Base-by-base conservation (phyloP, 2,797 vertebrate genomes). In the Danio kyathit region DNA sequence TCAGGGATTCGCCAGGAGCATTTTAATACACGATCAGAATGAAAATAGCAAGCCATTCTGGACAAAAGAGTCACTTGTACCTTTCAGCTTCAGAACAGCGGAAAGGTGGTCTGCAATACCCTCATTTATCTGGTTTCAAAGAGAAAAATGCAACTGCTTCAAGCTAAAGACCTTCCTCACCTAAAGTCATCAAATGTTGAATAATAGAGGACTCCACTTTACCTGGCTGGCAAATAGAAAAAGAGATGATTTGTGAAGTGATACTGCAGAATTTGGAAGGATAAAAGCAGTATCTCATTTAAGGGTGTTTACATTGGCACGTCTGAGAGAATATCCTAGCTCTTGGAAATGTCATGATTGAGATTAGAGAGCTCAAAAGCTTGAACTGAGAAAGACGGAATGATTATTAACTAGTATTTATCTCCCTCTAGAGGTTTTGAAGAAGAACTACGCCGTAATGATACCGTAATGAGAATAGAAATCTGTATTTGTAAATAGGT, bases 361-460 rank as follows among this genome's bases (percentile, higher is more conserved):
- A 21, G 49, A 66, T 76, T 66, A 67, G 7, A 75, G 40, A n/a
- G 41, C 10, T 67, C 43, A 67, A 46, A 67, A 2, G 19, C 46
- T 48, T 41, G 6, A 44, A 71, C 21, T n/a, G 16, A 72, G 65
- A 64, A 59, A 9, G 44, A 7, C n/a, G 9, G 29, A 29, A 29
- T 21, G 52, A 43, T 69, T 19, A 63, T 64, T 16, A 44, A 54
- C 57, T 74, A 75, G 65, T 56, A 44, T 79, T 16, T 59, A 61
- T 7, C 82, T 70, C 80, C 80, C 56, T 65, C 80, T 70, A 60
- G 49, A 69, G 74, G 81, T 19, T 6, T 21, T 2, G 41, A n/a
- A 59, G 11, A 38, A 52, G 4, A 52, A 43, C 11, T 19, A 41
- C 6, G 4, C 8, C 40, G n/a, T n/a, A n/a, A n/a, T n/a, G n/a